These are phyloP conservation scores for Galaxias olidus DNA, from an alignment of 2,797 vertebrate species.

Conservation along the genomic window DNA sequence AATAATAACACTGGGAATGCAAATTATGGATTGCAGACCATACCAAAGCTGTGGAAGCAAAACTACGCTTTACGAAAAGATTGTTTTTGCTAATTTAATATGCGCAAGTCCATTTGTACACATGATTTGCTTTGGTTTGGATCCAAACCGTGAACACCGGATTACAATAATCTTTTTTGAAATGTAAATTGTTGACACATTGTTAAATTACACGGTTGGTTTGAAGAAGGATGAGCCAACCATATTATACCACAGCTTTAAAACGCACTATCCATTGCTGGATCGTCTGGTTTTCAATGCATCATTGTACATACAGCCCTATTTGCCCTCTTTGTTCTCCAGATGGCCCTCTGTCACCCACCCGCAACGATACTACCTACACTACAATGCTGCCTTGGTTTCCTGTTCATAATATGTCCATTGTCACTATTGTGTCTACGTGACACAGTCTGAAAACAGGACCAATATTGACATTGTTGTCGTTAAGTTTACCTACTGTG, in stretches of 20 bases:
- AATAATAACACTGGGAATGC: not conserved
- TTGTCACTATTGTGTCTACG: conserved; percentile 38
- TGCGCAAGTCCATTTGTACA: not conserved
- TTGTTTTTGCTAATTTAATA: too few relatives aligned
- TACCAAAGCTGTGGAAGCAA: too few relatives aligned
- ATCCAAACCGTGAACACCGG: too few relatives aligned
- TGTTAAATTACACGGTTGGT: not conserved
- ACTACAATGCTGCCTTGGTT: conserved; percentile 27
- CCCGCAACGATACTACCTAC: not conserved
- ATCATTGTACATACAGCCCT: too few relatives aligned
- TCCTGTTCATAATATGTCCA: conserved; percentile 22
- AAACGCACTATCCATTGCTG: too few relatives aligned
- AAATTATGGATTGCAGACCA: not conserved
- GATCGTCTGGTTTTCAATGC: too few relatives aligned
- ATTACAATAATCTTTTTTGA: too few relatives aligned
- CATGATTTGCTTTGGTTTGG: not conserved
- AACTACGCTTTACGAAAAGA: too few relatives aligned
- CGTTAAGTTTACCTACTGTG: conserved; percentile 32
- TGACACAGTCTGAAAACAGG: conserved; percentile 26
- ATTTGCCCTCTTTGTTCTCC: too few relatives aligned
- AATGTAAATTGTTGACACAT: not conserved
- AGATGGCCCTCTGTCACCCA: too few relatives aligned
- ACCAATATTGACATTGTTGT: conserved; percentile 38
- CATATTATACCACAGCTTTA: not conserved
- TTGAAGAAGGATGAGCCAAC: not conserved